Evolutionary conservation across 2,797 vertebrate species (phyloP), one percentile per base, ranked within the genome.

Genomic region (Pangasius krempfi): DNA sequence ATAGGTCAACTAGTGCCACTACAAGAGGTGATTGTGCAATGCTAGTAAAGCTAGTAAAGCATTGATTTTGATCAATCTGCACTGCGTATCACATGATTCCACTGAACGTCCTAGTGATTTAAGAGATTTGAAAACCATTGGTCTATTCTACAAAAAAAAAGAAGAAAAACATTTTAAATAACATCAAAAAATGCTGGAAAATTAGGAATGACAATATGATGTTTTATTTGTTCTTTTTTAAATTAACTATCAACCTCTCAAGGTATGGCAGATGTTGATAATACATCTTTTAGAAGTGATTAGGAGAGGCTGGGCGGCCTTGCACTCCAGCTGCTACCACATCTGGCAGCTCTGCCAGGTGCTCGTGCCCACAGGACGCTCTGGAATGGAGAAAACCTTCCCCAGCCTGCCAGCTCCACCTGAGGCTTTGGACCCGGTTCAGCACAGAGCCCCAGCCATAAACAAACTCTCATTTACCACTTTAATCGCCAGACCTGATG

Each of bases 401-500:
- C 18, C n/a, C 47, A 68, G 62, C 4, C 72, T 89, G 73, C 66
- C 66, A 72, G 30, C 40, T 58, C 47, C 60, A 84, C 62, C 75
- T 88, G 72, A 89, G 50, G 75, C 47, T 72, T 86, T 87, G 64
- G 64, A 68, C 82, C 82, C 5, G 18, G 62, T 89, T 87, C 60
- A 87, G 54, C 80, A 56, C 52, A 47, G 40, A 75, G 54, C 2
- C 13, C 50, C 58, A 50, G 62, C 27, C 62, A 52, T 68, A 86
- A 90, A 87, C 84, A 89, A 86, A 88, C 73, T 58, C 58, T 56
- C 84, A 75, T 78, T 87, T 86, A 50, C 66, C 73, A 60, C 81
- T 78, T 90, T 62, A 88, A 78, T 89, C 52, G 16, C 37, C 40
- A 80, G 60, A 84, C 62, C 62, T 52, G 73, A 64, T 88, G 20